Conservation (phyloP, 1,140 invertebrate genomes). For the Diabrotica undecimpunctata region DNA sequence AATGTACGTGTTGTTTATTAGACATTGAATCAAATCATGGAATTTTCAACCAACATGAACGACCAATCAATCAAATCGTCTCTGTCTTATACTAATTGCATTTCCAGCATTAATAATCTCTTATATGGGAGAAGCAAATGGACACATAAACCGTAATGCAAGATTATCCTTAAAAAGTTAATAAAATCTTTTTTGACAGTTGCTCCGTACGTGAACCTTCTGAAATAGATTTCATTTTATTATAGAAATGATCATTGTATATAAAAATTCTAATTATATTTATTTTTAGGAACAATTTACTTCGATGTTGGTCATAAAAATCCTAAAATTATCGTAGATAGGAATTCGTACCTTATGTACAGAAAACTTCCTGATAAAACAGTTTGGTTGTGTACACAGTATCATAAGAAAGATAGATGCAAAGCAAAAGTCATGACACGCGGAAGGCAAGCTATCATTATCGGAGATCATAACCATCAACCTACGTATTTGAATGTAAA, state of each 20-base stretch:
- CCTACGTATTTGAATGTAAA: conserved; percentile 9
- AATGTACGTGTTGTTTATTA: no score
- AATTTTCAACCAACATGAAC: no score
- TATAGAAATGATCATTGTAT: background rate
- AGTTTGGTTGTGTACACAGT: conserved; percentile 31
- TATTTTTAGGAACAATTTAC: conserved; percentile 20
- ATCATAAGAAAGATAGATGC: conserved; percentile 29
- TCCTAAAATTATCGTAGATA: conserved; percentile 28
- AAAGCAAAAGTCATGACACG: conserved; percentile 26
- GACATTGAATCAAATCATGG: no score
- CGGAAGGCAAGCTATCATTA: conserved; percentile 17
- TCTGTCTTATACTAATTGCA: no score
- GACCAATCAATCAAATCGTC: no score
- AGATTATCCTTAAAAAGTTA: no score
- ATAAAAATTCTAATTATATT: no score
- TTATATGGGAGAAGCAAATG: no score
- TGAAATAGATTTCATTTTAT: conserved; percentile 1
- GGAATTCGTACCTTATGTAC: conserved; percentile 25
- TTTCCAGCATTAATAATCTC: no score
- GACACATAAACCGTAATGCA: no score
- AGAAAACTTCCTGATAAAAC: conserved; percentile 23
- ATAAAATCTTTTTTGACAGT: no score
- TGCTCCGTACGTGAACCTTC: background rate
- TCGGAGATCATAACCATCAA: conserved; percentile 26
- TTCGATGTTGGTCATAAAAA: conserved; percentile 25